Evolutionary conservation across 2,888 invertebrate genomes (phyloP), one percentile per base, ranked within the genome.

Genomic region (Cephus spinipes): DNA sequence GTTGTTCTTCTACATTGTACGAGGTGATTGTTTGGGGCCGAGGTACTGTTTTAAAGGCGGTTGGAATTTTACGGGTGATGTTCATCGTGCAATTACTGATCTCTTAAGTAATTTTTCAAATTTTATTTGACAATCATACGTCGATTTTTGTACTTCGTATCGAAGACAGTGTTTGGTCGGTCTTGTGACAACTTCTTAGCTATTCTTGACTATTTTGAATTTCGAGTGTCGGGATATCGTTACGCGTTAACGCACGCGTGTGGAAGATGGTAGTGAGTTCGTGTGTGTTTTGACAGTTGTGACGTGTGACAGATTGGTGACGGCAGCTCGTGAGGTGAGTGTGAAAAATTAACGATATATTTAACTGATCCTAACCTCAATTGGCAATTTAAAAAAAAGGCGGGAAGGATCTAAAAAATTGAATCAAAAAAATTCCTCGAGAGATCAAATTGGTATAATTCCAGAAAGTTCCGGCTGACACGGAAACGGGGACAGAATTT

Each of bases 231-330:
- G 23, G 11, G 31, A 30, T 30, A 68, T 30, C 35, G 31, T 23
- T 31, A 69, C 76, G 76, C 69, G 68, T 73, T 55, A 55, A 55
- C 69, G 73, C 77, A 74, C 77, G 71, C 73, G 76, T 80, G 82
- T 81, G 79, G 85, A 86, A 87, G 82, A 89, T 88, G 88, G 85
- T 86, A 87, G 88, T 88, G 86, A 86, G 86, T 84, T 87, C 85
- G 84, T 81, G 85, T 87, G 89, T 87, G 85, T 85, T 88, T 88
- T 88, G 88, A 89, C 87, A 83, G 86, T 87, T 88, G 79, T 83
- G 81, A 55, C 79, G 85, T 82, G 85, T 81, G 74, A 82, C 81
- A 68, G 78, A 71, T 33, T 34, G 68, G 78, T 76, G 76, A 76
- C 40, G 73, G 76, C 76, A 74, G 77, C 68, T 69, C 78, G 76